These are phyloP conservation scores for Cyaniris semiargus DNA, from an alignment of 2,888 invertebrate species.

Conservation along the genomic window DNA sequence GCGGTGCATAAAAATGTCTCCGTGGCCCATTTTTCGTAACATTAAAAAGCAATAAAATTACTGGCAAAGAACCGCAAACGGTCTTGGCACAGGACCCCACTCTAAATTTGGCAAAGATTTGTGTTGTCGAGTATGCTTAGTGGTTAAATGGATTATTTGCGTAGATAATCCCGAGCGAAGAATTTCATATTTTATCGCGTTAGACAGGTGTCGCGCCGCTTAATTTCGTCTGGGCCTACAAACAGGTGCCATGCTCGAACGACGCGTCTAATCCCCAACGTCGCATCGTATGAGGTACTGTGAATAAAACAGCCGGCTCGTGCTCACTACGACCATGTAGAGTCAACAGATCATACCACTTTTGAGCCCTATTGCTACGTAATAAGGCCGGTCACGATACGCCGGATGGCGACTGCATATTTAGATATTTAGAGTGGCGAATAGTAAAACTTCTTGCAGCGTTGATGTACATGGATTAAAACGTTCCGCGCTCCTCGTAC, in stretches of 20 bases:
- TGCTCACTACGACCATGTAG: slow-evolving; percentile 43
- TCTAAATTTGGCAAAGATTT: slow-evolving; percentile 32
- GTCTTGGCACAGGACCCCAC: slow-evolving; percentile 41
- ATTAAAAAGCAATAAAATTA: slow-evolving; percentile 38
- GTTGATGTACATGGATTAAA: slow-evolving; percentile 34
- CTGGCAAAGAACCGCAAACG: slow-evolving; percentile 41
- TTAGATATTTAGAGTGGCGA: slow-evolving; percentile 36
- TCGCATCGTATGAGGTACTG: slow-evolving; percentile 49
- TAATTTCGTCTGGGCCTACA: slow-evolving; percentile 65
- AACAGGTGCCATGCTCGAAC: slow-evolving; percentile 68
- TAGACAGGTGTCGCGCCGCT: slow-evolving; percentile 74
- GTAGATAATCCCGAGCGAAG: slow-evolving; percentile 61
- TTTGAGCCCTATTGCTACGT: neutral
- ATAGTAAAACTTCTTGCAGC: slow-evolving; percentile 37
- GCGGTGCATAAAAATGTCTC: slow-evolving; percentile 21
- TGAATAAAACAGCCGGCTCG: slow-evolving; percentile 49
- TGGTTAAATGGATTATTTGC: slow-evolving; percentile 31
- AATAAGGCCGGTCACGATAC: neutral
- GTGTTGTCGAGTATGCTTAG: slow-evolving; percentile 29
- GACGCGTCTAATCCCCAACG: slow-evolving; percentile 65
- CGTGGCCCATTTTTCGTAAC: slow-evolving; percentile 35
- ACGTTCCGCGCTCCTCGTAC: slow-evolving; percentile 19
- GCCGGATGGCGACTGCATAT: neutral
- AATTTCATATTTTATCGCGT: slow-evolving; percentile 73
- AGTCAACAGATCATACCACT: neutral